Conservation (phyloP, 2,113 vertebrate species). For the Anarhynchus alexandrinus region DNA sequence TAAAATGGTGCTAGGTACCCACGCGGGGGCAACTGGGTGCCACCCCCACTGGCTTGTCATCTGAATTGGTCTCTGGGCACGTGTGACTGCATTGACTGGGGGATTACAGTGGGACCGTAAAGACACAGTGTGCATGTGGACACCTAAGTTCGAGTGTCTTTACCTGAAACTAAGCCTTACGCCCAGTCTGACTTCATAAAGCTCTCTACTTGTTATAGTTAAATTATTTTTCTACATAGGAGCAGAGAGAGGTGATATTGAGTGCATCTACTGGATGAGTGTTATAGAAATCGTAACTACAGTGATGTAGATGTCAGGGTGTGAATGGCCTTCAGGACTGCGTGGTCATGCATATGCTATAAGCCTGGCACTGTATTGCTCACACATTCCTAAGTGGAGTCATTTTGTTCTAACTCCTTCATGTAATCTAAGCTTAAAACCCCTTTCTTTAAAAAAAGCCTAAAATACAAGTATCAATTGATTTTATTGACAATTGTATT, state of each 20-base stretch:
- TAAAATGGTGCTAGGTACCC: not conserved
- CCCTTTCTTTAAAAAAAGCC: not conserved
- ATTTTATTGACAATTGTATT: not conserved
- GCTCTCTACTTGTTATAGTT: not conserved
- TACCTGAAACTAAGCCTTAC: not conserved
- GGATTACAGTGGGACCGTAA: accelerated
- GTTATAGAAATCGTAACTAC: not conserved
- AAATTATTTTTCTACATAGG: not conserved
- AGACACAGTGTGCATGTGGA: not conserved
- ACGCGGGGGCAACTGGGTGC: not conserved
- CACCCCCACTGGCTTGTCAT: not conserved
- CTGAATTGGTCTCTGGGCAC: not conserved
- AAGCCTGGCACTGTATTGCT: not conserved
- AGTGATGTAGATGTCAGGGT: not conserved
- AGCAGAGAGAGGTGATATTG: not conserved
- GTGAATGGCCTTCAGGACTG: not conserved
- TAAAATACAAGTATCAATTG: not conserved
- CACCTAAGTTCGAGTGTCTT: not conserved
- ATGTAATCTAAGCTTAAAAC: not conserved
- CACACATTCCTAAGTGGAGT: not conserved
- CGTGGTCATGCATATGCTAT: not conserved
- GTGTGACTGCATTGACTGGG: not conserved
- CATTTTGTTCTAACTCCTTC: not conserved
- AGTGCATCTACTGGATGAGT: not conserved
- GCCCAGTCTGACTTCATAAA: not conserved